A percentile compares a stretch with the other conserved stretches of the same genome.
Conservation (phyloP, 92 coral and sea anemone genomes). For the Zoanthus solanderi region DNA sequence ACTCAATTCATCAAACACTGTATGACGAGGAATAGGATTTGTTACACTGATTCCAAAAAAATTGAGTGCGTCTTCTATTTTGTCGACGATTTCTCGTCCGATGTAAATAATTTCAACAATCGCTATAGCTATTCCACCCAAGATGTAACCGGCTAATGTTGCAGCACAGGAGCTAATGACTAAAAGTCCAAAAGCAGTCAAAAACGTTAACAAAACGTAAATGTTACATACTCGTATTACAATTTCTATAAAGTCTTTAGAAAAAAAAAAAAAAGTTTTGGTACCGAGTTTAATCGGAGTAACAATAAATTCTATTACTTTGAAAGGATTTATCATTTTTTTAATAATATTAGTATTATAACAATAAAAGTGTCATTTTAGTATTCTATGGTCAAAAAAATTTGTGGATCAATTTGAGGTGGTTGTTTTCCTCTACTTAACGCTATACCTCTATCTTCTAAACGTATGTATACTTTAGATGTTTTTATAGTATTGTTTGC, state of each 20-base stretch:
- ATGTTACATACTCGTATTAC: not conserved
- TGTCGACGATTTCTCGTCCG: not conserved
- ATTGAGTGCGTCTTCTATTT: not conserved
- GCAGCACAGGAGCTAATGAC: not conserved
- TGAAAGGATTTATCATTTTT: not conserved
- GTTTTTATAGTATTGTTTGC: not conserved
- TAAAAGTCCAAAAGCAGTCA: not conserved
- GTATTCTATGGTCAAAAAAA: not conserved
- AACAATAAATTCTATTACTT: not conserved
- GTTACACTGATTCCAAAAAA: not conserved
- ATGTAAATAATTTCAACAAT: not conserved
- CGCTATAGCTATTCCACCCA: not conserved
- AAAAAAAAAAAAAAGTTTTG: too few species aligned
- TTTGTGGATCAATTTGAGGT: not conserved
- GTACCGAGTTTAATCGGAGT: not conserved
- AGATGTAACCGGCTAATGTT: not conserved
- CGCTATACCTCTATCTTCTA: slow-evolving; percentile 1
- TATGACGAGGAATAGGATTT: not conserved
- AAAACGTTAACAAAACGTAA: not conserved
- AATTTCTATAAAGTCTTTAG: not conserved
- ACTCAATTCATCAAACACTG: not conserved
- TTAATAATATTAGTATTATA: too few species aligned
- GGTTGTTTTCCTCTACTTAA: not conserved
- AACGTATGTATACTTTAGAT: not conserved
- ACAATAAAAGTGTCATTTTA: not conserved